These are phyloP conservation scores for Amyelois transitella DNA, from an alignment of 1,140 invertebrate genomes.

Conservation along the genomic window DNA sequence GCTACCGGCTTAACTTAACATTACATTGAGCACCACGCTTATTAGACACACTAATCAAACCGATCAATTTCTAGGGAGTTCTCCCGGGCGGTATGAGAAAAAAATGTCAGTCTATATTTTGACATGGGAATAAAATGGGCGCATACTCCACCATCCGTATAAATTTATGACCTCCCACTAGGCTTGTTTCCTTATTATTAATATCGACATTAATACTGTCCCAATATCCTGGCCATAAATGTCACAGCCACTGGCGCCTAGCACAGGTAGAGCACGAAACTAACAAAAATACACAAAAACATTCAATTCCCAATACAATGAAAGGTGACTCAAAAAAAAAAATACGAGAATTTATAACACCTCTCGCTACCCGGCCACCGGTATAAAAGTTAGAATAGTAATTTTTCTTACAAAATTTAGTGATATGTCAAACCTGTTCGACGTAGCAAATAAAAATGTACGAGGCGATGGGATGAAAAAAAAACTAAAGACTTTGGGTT, in stretches of 20 bases:
- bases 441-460: conserved; percentile 72
- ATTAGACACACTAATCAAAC: conserved; percentile 34
- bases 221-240: conserved; percentile 69
- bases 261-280: conserved; percentile 57
- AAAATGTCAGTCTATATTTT: conserved; percentile 54
- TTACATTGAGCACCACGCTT: conserved; percentile 14
- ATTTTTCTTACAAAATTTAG: conserved; percentile 73
- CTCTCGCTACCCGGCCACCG: conserved; percentile 54
- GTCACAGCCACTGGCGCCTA: conserved; percentile 69
- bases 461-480: conserved; percentile 47
- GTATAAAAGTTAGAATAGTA: conserved; percentile 64
- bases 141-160: conserved; percentile 32
- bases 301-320: conserved; percentile 47
- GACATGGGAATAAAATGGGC: conserved; percentile 45
- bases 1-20: conserved; percentile 1
- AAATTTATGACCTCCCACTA: conserved; percentile 57
- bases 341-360: conserved; percentile 66
- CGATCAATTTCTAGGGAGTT: conserved; percentile 17
- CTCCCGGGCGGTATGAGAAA: conserved; percentile 19
- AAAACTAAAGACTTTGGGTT: conserved; percentile 54
- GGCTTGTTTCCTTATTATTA: conserved; percentile 59
- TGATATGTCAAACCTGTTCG: conserved; percentile 72
- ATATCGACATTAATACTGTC: conserved; percentile 68
- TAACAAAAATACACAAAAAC: conserved; percentile 60
- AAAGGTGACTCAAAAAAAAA: conserved; percentile 51